Conservation (phyloP, 2,888 invertebrate genomes). For the Trisateles emortualis region DNA sequence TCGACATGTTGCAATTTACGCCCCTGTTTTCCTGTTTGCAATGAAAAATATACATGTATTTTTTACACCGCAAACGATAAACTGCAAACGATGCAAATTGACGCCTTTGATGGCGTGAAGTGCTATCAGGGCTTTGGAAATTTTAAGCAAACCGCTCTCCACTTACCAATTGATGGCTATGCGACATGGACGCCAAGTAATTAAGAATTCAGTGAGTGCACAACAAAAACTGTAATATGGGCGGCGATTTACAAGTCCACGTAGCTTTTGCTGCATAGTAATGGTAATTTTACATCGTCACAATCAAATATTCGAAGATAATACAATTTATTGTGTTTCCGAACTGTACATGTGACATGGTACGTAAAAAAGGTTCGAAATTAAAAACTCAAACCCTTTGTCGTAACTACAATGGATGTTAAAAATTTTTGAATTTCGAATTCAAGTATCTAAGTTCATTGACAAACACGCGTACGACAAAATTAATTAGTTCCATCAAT, state of each 20-base stretch:
- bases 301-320: conserved; percentile 28
- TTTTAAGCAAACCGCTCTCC: conserved; percentile 10
- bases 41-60: conserved; percentile 42
- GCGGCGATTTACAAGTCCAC: conserved; percentile 14
- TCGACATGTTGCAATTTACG: conserved; percentile 52
- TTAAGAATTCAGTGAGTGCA: conserved; percentile 35
- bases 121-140: conserved; percentile 23
- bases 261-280: conserved; percentile 11
- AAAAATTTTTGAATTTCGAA: conserved; percentile 66
- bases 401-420: conserved; percentile 61
- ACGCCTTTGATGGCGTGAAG: conserved; percentile 33
- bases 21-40: conserved; percentile 24
- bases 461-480: conserved; percentile 71
- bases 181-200: conserved; percentile 16
- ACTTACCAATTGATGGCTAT: conserved; percentile 25
- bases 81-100: conserved; percentile 43
- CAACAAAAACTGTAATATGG: conserved; percentile 18
- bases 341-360: conserved; percentile 25
- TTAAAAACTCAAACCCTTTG: conserved; percentile 65
- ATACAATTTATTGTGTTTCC: conserved; percentile 36
- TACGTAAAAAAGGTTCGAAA: conserved; percentile 45
- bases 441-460: conserved; percentile 73
- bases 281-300: conserved; percentile 31
- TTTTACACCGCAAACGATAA: conserved; percentile 35
- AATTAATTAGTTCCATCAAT: conserved; percentile 87